Base-by-base conservation (phyloP, 2,113 vertebrate species). In the Sprattus sprattus region DNA sequence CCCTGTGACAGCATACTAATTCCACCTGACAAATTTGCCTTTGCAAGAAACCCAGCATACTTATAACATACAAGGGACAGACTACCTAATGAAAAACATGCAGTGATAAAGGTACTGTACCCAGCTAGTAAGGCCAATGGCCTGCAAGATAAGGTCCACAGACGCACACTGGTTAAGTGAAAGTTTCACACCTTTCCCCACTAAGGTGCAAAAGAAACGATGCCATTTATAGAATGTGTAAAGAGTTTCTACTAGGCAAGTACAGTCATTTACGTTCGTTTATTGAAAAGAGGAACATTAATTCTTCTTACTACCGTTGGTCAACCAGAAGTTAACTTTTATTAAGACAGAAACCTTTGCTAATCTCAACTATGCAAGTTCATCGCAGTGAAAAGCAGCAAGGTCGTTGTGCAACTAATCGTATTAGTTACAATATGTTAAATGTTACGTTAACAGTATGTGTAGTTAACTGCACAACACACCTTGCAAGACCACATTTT, bases 1-100 rank as follows among this genome's bases (percentile, higher is more conserved):
- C 88, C 86, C 82, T 49, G 85, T 32, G 47, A n/a, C 15, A 6
- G 45, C 85, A 81, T 85, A 82, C 87, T 86, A 86, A 49, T 46
- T 87, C 86, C 20, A 88, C 54, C 50, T 52, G 67, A 45, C 49
- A 11, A 9, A 82, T 84, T 85, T 85, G 67, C 45, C 57, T 67
- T 49, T 22, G 7, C 3, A 78, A 39, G 71, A 78, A 32, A 78
- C n/a, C 60, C 22, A 39, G 39, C 39, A 39, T 39, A 39, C 39
- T 39, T 39, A 39, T 1, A 39, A 39, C 39, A 39, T 39, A 39
- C 39, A 39, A 39, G 39, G 39, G 39, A 39, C 39, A 39, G 39
- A 39, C 39, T 78, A 32, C 25, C 8, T 39, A 78, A 39, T 78
- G 71, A 39, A 75, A 16, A 78, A 11, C 4, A 4, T 78, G 71